A percentile compares a stretch with the other conserved stretches of the same genome.
phyloP scores from a whole-genome alignment of 2,113 vertebrate genomes.

The Nibea coibor region DNA sequence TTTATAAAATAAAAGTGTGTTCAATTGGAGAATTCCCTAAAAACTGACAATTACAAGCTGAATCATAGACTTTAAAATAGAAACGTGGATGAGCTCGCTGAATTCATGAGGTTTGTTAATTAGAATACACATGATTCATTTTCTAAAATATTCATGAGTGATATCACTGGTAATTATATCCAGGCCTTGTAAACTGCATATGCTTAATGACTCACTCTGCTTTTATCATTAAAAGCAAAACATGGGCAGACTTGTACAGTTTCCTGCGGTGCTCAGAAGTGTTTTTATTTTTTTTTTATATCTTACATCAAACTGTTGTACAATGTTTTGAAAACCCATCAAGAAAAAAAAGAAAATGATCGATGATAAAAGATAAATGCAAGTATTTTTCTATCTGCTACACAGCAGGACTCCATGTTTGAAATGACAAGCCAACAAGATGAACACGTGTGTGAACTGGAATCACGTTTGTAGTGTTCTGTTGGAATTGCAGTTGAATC shows the following conservation, averaged over 20 bases:
- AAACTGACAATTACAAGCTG: background rate
- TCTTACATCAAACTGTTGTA: background rate
- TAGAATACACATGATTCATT: constrained; percentile 10
- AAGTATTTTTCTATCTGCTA: constrained; percentile 34
- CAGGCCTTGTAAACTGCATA: constrained; percentile 19
- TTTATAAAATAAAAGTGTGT: background rate
- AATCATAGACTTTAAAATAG: background rate
- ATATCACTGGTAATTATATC: constrained; percentile 8
- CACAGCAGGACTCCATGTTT: constrained; percentile 48
- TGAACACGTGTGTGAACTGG: constrained; percentile 14
- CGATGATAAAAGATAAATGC: constrained; percentile 46
- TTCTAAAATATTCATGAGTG: constrained; percentile 41
- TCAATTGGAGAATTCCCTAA: background rate
- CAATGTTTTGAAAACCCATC: constrained; percentile 57
- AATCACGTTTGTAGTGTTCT: constrained; percentile 17
- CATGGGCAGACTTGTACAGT: constrained; percentile 7
- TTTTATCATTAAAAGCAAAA: constrained; percentile 35
- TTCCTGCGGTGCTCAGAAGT: constrained; percentile 8
- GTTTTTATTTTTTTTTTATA: constrained; percentile 7
- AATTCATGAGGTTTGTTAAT: constrained; percentile 5
- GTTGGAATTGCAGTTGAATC: constrained; percentile 13
- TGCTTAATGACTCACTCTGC: constrained; percentile 4
- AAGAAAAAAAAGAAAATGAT: constrained; percentile 45
- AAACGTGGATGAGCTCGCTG: background rate
- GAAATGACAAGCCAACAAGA: constrained; percentile 33